These are phyloP conservation scores for Caenorhabditis plicata DNA, from an alignment of 2,888 invertebrate species.

Conservation along the genomic window DNA sequence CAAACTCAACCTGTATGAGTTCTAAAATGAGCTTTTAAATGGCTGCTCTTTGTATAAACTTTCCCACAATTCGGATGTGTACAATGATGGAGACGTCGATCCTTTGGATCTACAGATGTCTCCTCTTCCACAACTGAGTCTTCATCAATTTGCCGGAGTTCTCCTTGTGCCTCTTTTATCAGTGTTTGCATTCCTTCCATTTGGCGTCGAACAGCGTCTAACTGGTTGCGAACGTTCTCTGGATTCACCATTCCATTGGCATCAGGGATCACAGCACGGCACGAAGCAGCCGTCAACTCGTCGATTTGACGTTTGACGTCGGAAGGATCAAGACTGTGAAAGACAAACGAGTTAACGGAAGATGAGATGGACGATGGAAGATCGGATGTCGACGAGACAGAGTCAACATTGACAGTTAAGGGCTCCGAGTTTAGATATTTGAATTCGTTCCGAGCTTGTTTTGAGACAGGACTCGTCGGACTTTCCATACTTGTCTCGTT, in stretches of 20 bases:
- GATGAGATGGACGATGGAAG: slow-evolving; percentile 46
- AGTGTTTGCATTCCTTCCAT: slow-evolving; percentile 31
- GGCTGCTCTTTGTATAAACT: slow-evolving; percentile 63
- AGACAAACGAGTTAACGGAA: slow-evolving; percentile 45
- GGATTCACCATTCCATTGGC: slow-evolving; percentile 43
- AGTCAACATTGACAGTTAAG: slow-evolving; percentile 34
- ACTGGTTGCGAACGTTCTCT: slow-evolving; percentile 7
- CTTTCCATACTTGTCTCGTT: slow-evolving; percentile 37
- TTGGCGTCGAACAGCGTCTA: slow-evolving; percentile 26
- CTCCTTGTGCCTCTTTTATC: slow-evolving; percentile 35
- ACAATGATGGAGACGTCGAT: slow-evolving; percentile 38
- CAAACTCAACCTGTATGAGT: slow-evolving; percentile 57
- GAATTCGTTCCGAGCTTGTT: slow-evolving; percentile 17
- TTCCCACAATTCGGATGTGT: slow-evolving; percentile 57
- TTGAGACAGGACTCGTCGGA: slow-evolving; percentile 40
- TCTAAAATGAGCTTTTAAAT: slow-evolving; percentile 63
- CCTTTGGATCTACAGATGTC: slow-evolving; percentile 16
- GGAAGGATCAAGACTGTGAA: slow-evolving; percentile 30
- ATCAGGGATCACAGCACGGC: slow-evolving; percentile 41
- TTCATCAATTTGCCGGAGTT: slow-evolving; percentile 17
- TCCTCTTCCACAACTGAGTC: slow-evolving; percentile 16
- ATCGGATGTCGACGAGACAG: slow-evolving; percentile 39
- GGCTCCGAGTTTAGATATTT: slow-evolving; percentile 12
- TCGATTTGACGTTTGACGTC: slow-evolving; percentile 40
- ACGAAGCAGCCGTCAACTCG: slow-evolving; percentile 40